Conservation (phyloP, 2,888 invertebrate genomes). For the Pycnomerus fuliginosus region DNA sequence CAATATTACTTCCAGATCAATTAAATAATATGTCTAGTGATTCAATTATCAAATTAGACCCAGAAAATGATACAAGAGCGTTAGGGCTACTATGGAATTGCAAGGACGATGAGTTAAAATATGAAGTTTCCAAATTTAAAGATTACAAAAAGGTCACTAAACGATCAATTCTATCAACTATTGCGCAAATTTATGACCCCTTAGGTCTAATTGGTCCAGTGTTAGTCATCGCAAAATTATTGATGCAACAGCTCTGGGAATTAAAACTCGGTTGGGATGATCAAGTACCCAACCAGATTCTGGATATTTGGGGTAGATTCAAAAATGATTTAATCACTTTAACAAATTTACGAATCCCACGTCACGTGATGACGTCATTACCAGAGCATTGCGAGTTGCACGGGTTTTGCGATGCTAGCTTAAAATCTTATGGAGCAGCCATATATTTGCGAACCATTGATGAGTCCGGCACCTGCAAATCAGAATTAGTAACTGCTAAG, state of each 20-base stretch:
- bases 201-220: conserved; percentile 11
- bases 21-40: not conserved
- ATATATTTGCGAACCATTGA: conserved; percentile 29
- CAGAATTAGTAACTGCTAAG: conserved; percentile 30
- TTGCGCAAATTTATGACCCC: conserved; percentile 11
- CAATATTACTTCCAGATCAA: not conserved
- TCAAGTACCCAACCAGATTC: conserved; percentile 6
- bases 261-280: conserved; percentile 17
- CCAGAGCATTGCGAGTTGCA: conserved; percentile 22
- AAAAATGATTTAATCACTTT: too few species aligned
- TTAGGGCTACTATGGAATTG: conserved; percentile 3
- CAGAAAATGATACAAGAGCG: conserved; percentile 1
- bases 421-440: conserved; percentile 31
- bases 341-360: too few species aligned
- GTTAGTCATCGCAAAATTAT: conserved; percentile 10
- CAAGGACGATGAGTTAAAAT: conserved; percentile 1
- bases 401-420: conserved; percentile 30
- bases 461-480: conserved; percentile 1
- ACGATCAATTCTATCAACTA: conserved; percentile 10
- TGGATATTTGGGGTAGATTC: conserved; percentile 6
- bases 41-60: not conserved
- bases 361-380: conserved; percentile 15
- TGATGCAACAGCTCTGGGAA: conserved; percentile 14
- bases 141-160: conserved; percentile 4
- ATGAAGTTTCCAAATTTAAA: conserved; percentile 5